phyloP scores from a whole-genome alignment of 2,888 invertebrate species.

The Chaetogeoica ovagalla region DNA sequence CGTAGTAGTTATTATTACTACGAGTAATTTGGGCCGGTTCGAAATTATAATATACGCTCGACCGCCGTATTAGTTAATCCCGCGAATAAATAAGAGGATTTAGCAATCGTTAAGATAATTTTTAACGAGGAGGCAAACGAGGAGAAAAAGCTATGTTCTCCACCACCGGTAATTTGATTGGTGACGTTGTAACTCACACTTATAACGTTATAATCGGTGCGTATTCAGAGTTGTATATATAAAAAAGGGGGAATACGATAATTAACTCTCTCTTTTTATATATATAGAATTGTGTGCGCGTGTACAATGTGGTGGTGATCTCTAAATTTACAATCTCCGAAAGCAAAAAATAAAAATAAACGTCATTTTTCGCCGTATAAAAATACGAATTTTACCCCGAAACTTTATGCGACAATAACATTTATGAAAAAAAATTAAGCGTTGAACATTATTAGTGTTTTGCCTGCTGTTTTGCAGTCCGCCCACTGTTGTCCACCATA shows the following conservation, averaged over 20 bases:
- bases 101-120: constrained; percentile 51
- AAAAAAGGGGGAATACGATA: constrained; percentile 34
- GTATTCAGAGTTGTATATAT: background rate
- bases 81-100: constrained; percentile 43
- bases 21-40: no score
- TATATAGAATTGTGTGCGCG: background rate
- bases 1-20: no score
- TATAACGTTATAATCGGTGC: constrained; percentile 46
- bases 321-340: constrained; percentile 42
- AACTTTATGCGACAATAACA: no score
- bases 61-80: constrained; percentile 23
- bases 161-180: constrained; percentile 22
- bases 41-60: background rate
- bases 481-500: no score
- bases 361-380: constrained; percentile 3
- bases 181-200: constrained; percentile 52
- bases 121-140: constrained; percentile 29
- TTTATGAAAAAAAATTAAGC: no score
- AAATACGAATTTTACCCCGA: constrained; percentile 22
- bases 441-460: no score
- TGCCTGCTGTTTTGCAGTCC: no score
- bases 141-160: background rate
- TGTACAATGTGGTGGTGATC: constrained; percentile 26
- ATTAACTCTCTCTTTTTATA: constrained; percentile 11
- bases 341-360: constrained; percentile 15